Evolutionary conservation across 2,797 vertebrate genomes (phyloP).

Genomic region (Rhyacichthys aspro): DNA sequence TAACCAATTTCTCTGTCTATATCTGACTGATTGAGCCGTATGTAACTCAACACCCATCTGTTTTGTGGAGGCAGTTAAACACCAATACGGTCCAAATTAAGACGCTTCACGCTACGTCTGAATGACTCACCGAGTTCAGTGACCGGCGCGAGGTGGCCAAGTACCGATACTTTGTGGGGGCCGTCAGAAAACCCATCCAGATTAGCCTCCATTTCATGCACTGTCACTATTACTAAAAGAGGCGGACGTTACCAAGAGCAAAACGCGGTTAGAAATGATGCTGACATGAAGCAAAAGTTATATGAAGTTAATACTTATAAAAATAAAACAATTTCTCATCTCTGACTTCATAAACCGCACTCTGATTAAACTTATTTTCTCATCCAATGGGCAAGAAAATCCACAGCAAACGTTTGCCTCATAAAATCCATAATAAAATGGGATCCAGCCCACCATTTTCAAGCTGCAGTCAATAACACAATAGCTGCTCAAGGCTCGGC

Average conservation of each 20-base stretch:
- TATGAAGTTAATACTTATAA: background rate
- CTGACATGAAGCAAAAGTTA: background rate
- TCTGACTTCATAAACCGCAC: background rate
- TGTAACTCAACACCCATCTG: conserved; percentile 66
- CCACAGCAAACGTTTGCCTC: background rate
- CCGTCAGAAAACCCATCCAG: conserved; percentile 36
- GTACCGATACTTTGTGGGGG: conserved; percentile 37
- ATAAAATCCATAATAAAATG: background rate
- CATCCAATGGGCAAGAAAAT: background rate
- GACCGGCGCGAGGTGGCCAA: conserved; percentile 34
- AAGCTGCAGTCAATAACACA: background rate
- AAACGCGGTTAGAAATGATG: background rate
- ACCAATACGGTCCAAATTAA: conserved; percentile 69
- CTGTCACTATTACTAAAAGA: conserved; percentile 28
- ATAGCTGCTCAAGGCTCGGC: conserved; percentile 7
- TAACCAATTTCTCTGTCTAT: conserved; percentile 35
- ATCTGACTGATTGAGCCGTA: conserved; percentile 61
- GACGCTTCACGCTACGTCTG: conserved; percentile 65
- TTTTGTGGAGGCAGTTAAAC: conserved; percentile 70
- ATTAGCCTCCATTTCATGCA: conserved; percentile 41
- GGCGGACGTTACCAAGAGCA: background rate
- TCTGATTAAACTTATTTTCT: background rate
- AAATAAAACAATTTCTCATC: background rate
- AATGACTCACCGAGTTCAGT: conserved; percentile 46
- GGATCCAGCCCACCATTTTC: background rate